Base-by-base conservation (phyloP, 2,113 vertebrate genomes). In the Psephotus haematonotus region DNA sequence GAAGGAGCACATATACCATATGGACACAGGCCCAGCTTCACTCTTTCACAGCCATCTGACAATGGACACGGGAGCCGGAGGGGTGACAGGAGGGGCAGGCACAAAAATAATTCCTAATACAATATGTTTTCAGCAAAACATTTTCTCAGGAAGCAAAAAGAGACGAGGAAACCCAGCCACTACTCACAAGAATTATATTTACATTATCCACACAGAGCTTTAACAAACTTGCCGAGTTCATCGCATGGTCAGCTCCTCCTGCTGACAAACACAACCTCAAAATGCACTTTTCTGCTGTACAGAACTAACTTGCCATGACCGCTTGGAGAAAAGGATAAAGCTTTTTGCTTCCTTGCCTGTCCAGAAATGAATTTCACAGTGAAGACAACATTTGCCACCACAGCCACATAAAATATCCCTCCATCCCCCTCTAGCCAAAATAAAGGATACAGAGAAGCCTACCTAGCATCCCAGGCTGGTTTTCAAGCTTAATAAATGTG, bases 101-200 rank as follows among this genome's bases (percentile, higher is more conserved):
- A 57, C 53, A 7, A 27, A 57, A 74, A 53, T 44, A 60, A 52
- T 9, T 2, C 52, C 16, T 24, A 25, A 86, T 65, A 68, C 44
- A 82, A 52, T 47, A 35, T 28, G n/a, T 57, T 72, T 85, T 39
- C 59, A 47, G 78, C 67, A 80, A 92, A 87, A 69, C 20, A 23
- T 78, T 55, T 68, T 59, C 85, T 87, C 89, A 91, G 94, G 93
- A 97, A 93, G 70, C 57, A 76, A 24, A 37, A 62, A 88, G 86
- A 91, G 86, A 85, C 91, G 41, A 82, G 91, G 92, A 96, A 91
- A 89, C 20, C 8, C 25, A 86, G 15, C 2, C 11, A 23, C 72
- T 89, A 84, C 53, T 91, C 92, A 95, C 50, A 8, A 68, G 29
- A 78, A 83, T 60, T 4, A 6, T 82, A 93, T 86, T 95, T 93